A percentile compares a stretch with the other conserved stretches of the same genome.
Conservation (phyloP, 2,888 invertebrate species). For the Tetranychus piercei region DNA sequence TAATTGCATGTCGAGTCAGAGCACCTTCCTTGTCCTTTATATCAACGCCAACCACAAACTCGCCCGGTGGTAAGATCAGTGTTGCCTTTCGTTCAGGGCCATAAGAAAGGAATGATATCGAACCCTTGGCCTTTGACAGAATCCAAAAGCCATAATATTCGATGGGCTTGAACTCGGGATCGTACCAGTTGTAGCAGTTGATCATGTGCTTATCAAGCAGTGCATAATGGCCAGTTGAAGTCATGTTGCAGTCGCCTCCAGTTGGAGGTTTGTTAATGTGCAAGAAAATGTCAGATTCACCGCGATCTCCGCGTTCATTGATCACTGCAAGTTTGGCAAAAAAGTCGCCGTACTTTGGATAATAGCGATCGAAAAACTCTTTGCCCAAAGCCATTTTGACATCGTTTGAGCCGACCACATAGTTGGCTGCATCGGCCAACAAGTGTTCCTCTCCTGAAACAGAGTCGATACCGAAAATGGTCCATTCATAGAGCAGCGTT, state of each 20-base stretch:
- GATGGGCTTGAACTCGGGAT: constrained; percentile 27
- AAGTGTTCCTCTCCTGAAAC: constrained; percentile 23
- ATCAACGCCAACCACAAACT: constrained; percentile 27
- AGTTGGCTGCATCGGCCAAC: constrained; percentile 25
- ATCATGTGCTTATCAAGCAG: constrained; percentile 26
- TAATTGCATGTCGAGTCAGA: constrained; percentile 26
- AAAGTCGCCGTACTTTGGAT: constrained; percentile 27
- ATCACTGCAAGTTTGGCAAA: constrained; percentile 26
- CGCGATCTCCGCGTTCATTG: constrained; percentile 27
- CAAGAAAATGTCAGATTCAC: constrained; percentile 27
- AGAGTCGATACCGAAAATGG: constrained; percentile 25
- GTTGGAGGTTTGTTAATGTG: constrained; percentile 28
- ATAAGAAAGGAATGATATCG: constrained; percentile 25
- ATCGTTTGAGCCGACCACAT: constrained; percentile 25
- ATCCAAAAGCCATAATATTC: constrained; percentile 28
- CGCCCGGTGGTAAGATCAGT: constrained; percentile 27
- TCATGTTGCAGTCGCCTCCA: constrained; percentile 26
- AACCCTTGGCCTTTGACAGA: constrained; percentile 24
- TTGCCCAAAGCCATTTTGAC: constrained; percentile 28
- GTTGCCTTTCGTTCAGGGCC: constrained; percentile 25
- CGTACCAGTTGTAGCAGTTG: constrained; percentile 26
- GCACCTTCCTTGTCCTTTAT: constrained; percentile 28
- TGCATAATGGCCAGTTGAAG: constrained; percentile 24
- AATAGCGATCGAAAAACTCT: constrained; percentile 28
- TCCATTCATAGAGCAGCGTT: constrained; percentile 27